A percentile compares a stretch with the other conserved stretches of the same genome.
These are phyloP conservation scores for Salarias fasciatus DNA, from an alignment of 2,797 vertebrate species.

Conservation along the genomic window DNA sequence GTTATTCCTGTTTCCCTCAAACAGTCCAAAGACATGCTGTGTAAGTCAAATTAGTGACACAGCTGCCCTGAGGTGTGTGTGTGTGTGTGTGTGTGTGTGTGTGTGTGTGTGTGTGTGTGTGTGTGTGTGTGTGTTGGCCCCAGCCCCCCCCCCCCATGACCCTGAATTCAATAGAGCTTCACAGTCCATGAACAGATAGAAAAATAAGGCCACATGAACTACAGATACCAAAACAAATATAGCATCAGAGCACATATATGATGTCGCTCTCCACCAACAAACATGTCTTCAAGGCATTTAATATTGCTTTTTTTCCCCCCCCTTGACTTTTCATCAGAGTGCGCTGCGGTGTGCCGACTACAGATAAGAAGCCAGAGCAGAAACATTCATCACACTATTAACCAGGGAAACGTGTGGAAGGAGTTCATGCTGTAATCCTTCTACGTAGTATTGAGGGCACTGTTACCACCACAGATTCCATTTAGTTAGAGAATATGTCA, in stretches of 20 bases:
- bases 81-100: too few species aligned
- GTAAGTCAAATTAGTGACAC: too few species aligned
- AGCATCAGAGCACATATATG: background rate
- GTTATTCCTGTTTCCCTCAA: too few species aligned
- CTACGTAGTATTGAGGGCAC: background rate
- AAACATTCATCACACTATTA: background rate
- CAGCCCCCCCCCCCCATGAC: too few species aligned
- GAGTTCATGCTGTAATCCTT: background rate
- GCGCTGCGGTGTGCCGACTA: background rate
- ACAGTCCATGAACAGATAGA: background rate
- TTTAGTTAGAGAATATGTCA: constrained; percentile 3
- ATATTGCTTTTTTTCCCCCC: too few species aligned
- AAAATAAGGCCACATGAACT: background rate
- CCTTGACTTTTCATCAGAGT: background rate
- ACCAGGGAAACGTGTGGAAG: background rate
- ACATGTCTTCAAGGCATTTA: too few species aligned
- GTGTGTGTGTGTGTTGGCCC: too few species aligned
- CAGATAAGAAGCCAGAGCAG: background rate
- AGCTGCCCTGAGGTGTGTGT: too few species aligned
- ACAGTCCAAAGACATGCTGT: too few species aligned
- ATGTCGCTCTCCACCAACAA: too few species aligned
- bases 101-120: too few species aligned
- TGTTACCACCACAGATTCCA: background rate
- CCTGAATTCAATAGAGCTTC: too few species aligned
- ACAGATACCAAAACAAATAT: background rate